Evolutionary conservation across 2,113 vertebrate genomes (phyloP), one percentile per base, ranked within the genome.

Genomic region (Pomatorhinus ruficollis): DNA sequence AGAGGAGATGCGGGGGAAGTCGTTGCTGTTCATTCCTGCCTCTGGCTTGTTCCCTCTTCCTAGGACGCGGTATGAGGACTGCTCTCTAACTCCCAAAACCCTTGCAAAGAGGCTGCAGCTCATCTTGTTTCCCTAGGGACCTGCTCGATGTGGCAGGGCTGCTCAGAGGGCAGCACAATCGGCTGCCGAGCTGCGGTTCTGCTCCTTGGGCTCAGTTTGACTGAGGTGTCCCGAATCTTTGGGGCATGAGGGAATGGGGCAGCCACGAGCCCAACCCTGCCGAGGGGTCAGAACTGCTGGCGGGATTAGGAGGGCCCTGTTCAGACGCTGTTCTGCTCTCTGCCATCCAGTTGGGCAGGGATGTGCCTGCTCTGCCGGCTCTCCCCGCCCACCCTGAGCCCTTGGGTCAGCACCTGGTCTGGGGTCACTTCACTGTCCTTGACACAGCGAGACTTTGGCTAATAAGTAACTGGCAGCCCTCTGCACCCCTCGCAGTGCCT

Each of bases 111-210:
- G 47, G 16, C 70, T 35, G 76, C 61, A 8, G 66, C 50, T 76
- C 49, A 0, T 44, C 20, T 10, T 1, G 2, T 8, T 28, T 35
- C 47, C 1, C 18, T 12, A 40, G 44, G 53, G 33, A 28, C 35
- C 57, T 9, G 33, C 61, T 53, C 3, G 1, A 1, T 24, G 52
- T 2, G 44, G n/a, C 53, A 2, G n/a, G 10, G 24, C 7, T 22
- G 52, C 71, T 65, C 25, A 2, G 49, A 47, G 30, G 53, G 33
- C 39, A 11, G 54, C 83, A 12, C 19, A 3, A 22, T 3, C 2
- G 0, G 30, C 69, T 60, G 47, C 53, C 6, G 5, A 16, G 33
- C 61, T 1, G 6, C 2, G 1, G 1, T 8, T 56, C 12, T 28
- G 40, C 77, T 64, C 44, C 12, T 4, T 2, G 21, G 40, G 40